Conservation (phyloP, 2,113 vertebrate genomes). For the Centrocercus urophasianus region DNA sequence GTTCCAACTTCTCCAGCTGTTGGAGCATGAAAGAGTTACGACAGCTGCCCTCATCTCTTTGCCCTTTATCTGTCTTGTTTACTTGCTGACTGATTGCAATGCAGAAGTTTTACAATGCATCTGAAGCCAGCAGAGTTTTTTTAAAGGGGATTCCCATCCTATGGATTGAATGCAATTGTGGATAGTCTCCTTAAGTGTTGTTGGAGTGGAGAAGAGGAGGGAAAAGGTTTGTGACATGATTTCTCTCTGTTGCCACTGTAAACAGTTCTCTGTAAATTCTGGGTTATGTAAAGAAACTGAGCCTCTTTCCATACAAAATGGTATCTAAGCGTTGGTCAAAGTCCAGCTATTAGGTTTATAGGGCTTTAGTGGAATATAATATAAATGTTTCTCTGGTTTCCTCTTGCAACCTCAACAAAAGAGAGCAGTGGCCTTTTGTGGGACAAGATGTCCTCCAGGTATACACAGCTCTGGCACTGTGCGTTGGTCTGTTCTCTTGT, state of each 20-base stretch:
- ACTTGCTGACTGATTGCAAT: neutral
- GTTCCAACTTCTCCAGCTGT: neutral
- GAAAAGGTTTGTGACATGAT: neutral
- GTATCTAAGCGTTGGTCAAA: neutral
- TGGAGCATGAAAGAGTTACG: neutral
- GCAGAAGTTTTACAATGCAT: neutral
- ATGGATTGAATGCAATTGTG: neutral
- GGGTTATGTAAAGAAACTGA: neutral
- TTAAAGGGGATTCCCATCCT: neutral
- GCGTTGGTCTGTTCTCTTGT: neutral
- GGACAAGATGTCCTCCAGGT: neutral
- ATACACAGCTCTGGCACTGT: neutral
- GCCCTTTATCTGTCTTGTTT: neutral
- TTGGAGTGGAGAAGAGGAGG: neutral
- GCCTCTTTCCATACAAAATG: neutral
- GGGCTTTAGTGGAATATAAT: neutral
- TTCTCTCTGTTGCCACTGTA: neutral
- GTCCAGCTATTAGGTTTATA: neutral
- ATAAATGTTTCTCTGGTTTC: neutral
- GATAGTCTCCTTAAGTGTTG: neutral
- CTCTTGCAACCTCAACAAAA: neutral
- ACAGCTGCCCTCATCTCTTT: neutral
- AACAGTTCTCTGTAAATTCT: neutral
- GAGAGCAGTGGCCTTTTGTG: neutral
- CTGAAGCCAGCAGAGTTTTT: neutral